Conservation (phyloP, 1,140 invertebrate genomes). For the Pteromalus puparum region DNA sequence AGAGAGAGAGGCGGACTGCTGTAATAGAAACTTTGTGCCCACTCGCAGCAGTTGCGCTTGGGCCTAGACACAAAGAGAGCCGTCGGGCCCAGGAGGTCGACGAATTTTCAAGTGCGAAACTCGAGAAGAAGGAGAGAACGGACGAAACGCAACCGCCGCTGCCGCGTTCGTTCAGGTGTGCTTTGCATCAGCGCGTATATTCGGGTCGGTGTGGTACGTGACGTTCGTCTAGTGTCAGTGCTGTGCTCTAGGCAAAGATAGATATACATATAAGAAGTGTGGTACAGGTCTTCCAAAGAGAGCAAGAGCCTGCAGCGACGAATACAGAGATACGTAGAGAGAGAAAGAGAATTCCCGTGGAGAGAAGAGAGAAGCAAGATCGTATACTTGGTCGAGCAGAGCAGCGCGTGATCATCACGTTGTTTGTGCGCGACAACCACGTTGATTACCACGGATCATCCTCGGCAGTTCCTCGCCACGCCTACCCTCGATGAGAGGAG, state of each 20-base stretch:
- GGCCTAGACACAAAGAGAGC: not conserved
- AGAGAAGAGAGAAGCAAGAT: not conserved
- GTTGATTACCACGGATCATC: slow-evolving; percentile 68
- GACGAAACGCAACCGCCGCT: not conserved
- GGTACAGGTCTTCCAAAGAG: not conserved
- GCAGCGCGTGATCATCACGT: slow-evolving; percentile 19
- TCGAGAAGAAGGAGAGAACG: slow-evolving; percentile 3
- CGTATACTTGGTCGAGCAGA: not conserved
- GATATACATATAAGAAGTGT: not conserved
- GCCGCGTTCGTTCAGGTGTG: not conserved
- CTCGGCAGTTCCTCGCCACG: slow-evolving; percentile 66
- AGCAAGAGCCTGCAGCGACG: not conserved
- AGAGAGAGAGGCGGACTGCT: not conserved
- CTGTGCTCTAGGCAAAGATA: not conserved
- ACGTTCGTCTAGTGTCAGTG: not conserved
- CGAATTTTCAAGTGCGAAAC: slow-evolving; percentile 31
- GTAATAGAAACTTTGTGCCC: not conserved
- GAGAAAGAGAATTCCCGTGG: too few species aligned
- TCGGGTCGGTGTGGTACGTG: not conserved
- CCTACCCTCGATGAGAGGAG: slow-evolving; percentile 74
- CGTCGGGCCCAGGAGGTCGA: not conserved
- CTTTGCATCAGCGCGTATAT: not conserved
- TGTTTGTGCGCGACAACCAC: slow-evolving; percentile 52
- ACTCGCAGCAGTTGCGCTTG: not conserved
- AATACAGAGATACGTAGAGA: not conserved